A percentile compares a stretch with the other conserved stretches of the same genome.
Evolutionary conservation across 2,888 invertebrate species (phyloP).

Genomic region (Diarsia mendica): DNA sequence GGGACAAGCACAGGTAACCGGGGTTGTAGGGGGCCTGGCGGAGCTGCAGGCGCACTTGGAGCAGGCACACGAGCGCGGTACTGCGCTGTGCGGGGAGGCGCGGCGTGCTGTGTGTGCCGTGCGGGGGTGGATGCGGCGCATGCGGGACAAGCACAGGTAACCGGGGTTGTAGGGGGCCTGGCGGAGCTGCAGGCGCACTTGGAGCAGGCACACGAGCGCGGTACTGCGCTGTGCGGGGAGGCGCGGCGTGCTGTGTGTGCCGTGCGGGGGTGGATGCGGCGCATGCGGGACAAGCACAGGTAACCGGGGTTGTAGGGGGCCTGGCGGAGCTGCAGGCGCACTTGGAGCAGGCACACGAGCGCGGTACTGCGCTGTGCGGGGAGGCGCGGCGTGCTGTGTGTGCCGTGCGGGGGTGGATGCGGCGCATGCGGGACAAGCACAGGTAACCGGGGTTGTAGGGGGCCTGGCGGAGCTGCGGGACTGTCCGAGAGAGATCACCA

Average conservation of each 20-base stretch:
- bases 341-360: conserved; percentile 76
- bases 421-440: conserved; percentile 64
- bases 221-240: conserved; percentile 79
- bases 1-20: conserved; percentile 67
- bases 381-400: conserved; percentile 75
- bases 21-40: conserved; percentile 7
- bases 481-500: too few species aligned
- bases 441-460: conserved; percentile 59
- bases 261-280: conserved; percentile 73
- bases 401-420: conserved; percentile 73
- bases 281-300: conserved; percentile 68
- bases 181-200: conserved; percentile 73
- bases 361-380: conserved; percentile 79
- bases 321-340: conserved; percentile 70
- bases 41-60: conserved; percentile 74
- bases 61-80: conserved; percentile 78
- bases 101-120: conserved; percentile 73
- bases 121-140: conserved; percentile 70
- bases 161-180: neutral
- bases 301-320: conserved; percentile 30
- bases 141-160: conserved; percentile 69
- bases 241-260: conserved; percentile 73
- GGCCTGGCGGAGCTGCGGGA: conserved; percentile 69
- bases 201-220: conserved; percentile 76
- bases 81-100: conserved; percentile 78